Percentiles rank a stretch among this genome's conserved stretches.
Evolutionary conservation across 2,113 vertebrate species (phyloP).

Genomic region (Agapornis roseicollis): DNA sequence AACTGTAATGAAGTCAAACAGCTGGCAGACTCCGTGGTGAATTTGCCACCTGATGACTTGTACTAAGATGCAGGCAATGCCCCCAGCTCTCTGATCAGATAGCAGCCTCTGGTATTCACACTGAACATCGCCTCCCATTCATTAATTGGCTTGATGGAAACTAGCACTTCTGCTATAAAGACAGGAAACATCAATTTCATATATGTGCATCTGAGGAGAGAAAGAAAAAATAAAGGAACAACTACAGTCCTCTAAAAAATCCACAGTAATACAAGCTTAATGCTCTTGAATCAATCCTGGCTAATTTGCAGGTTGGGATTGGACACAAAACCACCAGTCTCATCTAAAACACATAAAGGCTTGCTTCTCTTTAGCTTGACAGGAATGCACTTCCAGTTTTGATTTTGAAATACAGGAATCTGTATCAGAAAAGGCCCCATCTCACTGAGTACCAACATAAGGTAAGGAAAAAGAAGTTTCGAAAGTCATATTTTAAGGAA

Average conservation of each 20-base stretch:
- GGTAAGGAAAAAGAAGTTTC: background rate
- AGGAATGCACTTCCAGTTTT: background rate
- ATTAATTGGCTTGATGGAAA: constrained; percentile 63
- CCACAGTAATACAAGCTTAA: background rate
- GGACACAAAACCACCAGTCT: background rate
- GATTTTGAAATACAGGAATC: background rate
- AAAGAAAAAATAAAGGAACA: background rate
- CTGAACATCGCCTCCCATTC: constrained; percentile 14
- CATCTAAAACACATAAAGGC: background rate
- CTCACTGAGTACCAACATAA: background rate
- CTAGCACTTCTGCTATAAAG: background rate
- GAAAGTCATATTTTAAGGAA: background rate
- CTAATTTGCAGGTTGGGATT: background rate
- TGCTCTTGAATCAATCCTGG: background rate
- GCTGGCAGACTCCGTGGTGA: constrained; percentile 67
- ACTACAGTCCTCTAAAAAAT: background rate
- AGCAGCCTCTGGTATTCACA: constrained; percentile 17
- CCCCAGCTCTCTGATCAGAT: constrained; percentile 38
- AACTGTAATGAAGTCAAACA: constrained; percentile 68
- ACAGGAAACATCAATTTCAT: background rate
- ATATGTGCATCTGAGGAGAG: background rate
- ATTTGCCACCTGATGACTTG: constrained; percentile 72
- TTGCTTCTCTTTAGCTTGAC: background rate
- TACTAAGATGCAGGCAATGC: constrained; percentile 35
- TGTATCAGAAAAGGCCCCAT: background rate